A percentile compares a stretch with the other conserved stretches of the same genome.
Evolutionary conservation across 2,888 invertebrate genomes (phyloP).

Genomic region (Meiosimyza platycephala): DNA sequence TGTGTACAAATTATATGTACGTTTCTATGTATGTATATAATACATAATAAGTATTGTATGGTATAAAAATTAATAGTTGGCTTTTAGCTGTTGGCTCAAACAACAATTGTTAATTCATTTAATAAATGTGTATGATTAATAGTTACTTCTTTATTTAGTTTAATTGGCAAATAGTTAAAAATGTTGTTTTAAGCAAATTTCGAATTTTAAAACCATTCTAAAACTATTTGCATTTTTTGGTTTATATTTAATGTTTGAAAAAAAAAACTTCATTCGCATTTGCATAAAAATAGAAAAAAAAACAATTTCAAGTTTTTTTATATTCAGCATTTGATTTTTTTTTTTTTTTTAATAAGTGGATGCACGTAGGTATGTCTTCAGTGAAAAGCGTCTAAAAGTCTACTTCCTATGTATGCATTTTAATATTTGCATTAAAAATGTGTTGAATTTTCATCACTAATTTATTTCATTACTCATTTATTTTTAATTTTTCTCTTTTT

Average conservation of each 20-base stretch:
- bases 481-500: too few species aligned
- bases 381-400: too few species aligned
- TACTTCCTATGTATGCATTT: too few species aligned
- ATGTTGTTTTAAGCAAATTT: not conserved
- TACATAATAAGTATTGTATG: slow-evolving; percentile 25
- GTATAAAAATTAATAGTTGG: slow-evolving; percentile 35
- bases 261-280: too few species aligned
- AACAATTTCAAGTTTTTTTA: too few species aligned
- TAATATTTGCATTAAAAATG: too few species aligned
- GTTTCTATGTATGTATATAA: slow-evolving; percentile 21
- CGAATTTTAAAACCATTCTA: not conserved
- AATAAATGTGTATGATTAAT: slow-evolving; percentile 10
- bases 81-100: slow-evolving; percentile 31
- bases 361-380: too few species aligned
- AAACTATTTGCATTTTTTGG: slow-evolving; percentile 2
- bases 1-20: not conserved
- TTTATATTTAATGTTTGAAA: not conserved
- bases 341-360: too few species aligned
- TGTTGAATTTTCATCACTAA: too few species aligned
- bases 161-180: not conserved
- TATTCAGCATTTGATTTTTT: too few species aligned
- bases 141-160: slow-evolving; percentile 1
- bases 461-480: too few species aligned
- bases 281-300: too few species aligned
- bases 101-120: slow-evolving; percentile 8